Percentiles rank a stretch among this genome's conserved stretches.
Evolutionary conservation across 2,888 invertebrate genomes (phyloP).

Genomic region (Machimus atricapillus): DNA sequence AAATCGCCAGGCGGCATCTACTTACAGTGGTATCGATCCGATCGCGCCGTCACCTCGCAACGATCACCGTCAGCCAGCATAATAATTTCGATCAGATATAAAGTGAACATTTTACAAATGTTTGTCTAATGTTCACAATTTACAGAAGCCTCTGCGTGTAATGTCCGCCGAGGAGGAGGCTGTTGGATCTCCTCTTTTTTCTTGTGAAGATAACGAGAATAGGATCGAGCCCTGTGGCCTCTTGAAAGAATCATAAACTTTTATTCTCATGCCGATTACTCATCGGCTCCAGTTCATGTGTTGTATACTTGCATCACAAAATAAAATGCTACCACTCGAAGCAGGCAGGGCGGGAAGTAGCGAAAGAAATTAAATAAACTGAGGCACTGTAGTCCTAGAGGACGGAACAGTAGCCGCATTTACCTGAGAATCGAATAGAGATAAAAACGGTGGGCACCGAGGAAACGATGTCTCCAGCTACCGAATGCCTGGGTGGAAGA

Average conservation of each 20-base stretch:
- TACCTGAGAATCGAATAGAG: background rate
- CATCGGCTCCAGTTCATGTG: constrained; percentile 28
- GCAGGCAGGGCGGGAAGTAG: background rate
- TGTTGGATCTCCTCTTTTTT: background rate
- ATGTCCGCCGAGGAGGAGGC: background rate
- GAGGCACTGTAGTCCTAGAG: background rate
- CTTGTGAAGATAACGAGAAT: constrained; percentile 27
- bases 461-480: background rate
- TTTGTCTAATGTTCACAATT: constrained; percentile 41
- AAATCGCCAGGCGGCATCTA: constrained; percentile 2
- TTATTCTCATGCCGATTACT: constrained; percentile 28
- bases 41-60: constrained; percentile 21
- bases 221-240: constrained; percentile 26
- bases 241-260: constrained; percentile 34
- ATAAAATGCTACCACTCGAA: constrained; percentile 7
- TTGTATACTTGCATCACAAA: constrained; percentile 38
- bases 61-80: constrained; percentile 14
- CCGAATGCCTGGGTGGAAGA: background rate
- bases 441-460: background rate
- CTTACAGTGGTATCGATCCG: background rate
- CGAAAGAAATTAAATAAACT: background rate
- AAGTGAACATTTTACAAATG: constrained; percentile 40
- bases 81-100: constrained; percentile 41
- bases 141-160: constrained; percentile 2
- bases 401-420: background rate